Evolutionary conservation across 2,113 vertebrate genomes (phyloP), one percentile per base, ranked within the genome.

Genomic region (Poeciliopsis prolifica): DNA sequence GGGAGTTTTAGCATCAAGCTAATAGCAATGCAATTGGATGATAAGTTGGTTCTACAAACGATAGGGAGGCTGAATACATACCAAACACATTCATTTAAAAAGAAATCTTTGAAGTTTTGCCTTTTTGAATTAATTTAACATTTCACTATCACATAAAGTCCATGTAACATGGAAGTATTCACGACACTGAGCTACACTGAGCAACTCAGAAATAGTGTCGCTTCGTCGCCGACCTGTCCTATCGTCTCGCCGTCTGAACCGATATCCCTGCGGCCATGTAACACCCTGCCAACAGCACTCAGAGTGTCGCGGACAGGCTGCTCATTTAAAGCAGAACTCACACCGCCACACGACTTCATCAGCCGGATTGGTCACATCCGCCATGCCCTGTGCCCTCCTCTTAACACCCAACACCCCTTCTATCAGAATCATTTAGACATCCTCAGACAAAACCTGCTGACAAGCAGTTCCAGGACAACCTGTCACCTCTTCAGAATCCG

Each of bases 211-310:
- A 68, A 22, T 30, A 60, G 70, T 73, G 75, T 91, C 72, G 86
- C 79, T 61, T 76, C 40, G 13, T 69, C 35, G 63, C 60, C 77
- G 75, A 67, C 28, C 84, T 67, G 82, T 81, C 78, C 79, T 64
- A 63, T 68, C 6, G 24, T 82, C 79, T 84, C n/a, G 31, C 71
- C 61, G 33, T 85, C 77, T 68, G 35, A 72, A 63, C 42, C 0
- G 70, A 37, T 64, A 70, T 80, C 68, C 86, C 85, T 10, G 60
- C 22, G 65, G 81, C 81, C 65, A 44, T 86, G 62, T 87, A 74
- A 79, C 79, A 72, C 81, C 79, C 87, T 93, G 91, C 88, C 90
- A 91, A 68, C 82, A 84, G 75, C 78, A 58, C 80, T 81, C 81
- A 74, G 71, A 29, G 64, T 82, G 70, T 76, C 70, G 60, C 63